These are phyloP conservation scores for Ammodramus savannarum DNA, from an alignment of 2,113 vertebrate genomes.

Conservation along the genomic window DNA sequence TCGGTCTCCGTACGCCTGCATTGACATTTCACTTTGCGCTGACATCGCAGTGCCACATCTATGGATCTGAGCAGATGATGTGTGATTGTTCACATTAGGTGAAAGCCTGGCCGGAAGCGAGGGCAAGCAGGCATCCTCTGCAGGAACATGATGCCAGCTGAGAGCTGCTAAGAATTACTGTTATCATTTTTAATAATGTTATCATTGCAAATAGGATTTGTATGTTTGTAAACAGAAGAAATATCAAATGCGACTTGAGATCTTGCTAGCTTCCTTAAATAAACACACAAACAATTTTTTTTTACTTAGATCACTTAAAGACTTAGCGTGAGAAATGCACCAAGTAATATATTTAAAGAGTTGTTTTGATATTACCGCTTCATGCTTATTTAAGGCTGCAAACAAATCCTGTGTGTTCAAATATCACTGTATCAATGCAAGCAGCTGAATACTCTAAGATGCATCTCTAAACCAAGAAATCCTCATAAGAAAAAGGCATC, in stretches of 20 bases:
- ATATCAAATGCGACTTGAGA: not conserved
- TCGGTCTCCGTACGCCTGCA: not conserved
- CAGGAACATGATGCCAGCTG: not conserved
- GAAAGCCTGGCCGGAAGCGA: not conserved
- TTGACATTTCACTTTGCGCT: slow-evolving; percentile 19
- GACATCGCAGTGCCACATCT: not conserved
- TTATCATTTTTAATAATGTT: not conserved
- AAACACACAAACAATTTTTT: not conserved
- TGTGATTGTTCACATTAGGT: not conserved
- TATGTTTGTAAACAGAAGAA: not conserved
- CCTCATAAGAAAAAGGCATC: slow-evolving; percentile 17
- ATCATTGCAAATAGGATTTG: not conserved
- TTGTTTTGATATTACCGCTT: not conserved
- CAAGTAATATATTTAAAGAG: not conserved
- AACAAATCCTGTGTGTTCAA: not conserved
- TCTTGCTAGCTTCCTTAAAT: not conserved
- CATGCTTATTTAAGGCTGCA: not conserved
- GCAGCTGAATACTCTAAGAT: not conserved
- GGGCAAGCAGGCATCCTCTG: no score
- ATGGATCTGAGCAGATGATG: not conserved
- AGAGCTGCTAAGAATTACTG: not conserved
- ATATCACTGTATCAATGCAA: not conserved
- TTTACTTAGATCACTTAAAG: not conserved
- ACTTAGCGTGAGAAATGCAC: not conserved
- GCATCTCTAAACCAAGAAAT: not conserved